phyloP scores from a whole-genome alignment of 2,797 vertebrate species.

The Crossoptilon crossoptilon region DNA sequence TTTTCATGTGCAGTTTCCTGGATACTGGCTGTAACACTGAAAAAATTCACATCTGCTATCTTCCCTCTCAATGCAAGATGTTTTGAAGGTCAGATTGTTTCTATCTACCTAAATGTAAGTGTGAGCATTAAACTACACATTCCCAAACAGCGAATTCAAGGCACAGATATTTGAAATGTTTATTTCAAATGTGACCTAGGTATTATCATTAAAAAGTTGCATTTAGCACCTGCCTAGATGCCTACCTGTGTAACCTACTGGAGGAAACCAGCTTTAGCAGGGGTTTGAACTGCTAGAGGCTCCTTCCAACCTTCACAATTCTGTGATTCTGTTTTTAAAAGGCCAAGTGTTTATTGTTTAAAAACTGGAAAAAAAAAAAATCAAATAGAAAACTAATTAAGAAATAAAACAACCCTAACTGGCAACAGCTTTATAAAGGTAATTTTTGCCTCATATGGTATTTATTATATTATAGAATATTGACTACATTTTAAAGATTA shows the following conservation, averaged over 20 bases:
- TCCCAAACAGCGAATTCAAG: neutral
- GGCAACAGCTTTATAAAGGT: slow-evolving; percentile 5
- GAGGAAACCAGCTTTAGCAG: too few species aligned
- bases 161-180: neutral
- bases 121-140: neutral
- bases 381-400: neutral
- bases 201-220: neutral
- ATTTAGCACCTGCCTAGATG: neutral
- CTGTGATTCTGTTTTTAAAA: neutral
- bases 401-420: neutral
- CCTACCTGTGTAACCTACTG: too few species aligned
- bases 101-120: neutral
- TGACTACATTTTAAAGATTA: neutral
- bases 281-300: too few species aligned
- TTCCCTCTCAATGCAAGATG: neutral
- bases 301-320: too few species aligned
- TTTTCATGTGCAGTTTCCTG: neutral
- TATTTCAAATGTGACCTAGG: neutral
- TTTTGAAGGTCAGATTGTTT: slow-evolving; percentile 25
- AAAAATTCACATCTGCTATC: neutral
- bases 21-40: neutral
- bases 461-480: neutral
- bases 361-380: neutral
- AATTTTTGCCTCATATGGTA: neutral
- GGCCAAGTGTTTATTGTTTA: neutral